Base-by-base conservation (phyloP, 2,888 invertebrate species). In the Allophyes oxyacanthae region DNA sequence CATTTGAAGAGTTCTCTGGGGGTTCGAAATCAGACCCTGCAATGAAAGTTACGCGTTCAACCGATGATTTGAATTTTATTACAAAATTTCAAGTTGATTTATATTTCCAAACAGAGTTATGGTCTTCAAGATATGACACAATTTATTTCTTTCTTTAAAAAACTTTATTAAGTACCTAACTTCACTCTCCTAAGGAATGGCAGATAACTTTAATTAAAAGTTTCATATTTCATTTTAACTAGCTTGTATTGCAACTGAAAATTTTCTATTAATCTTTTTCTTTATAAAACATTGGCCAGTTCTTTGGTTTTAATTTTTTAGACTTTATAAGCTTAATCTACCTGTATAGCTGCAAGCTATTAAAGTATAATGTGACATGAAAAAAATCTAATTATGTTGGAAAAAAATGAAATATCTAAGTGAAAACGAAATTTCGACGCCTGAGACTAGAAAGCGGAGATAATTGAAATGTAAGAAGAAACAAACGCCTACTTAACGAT, bases 401-500 rank as follows among this genome's bases (percentile, higher is more conserved):
- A 20, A 20, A 55, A 69, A 63, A 71, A 56, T 49, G 40, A 61
- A 57, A 72, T 57, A 53, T 55, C 37, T 52, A 7, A 55, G 52
- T 43, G 32, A 50, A 62, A 60, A 61, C 4, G 43, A 64, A 66
- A 63, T 76, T 64, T 60, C 63, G 50, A 57, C 61, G 52, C 62
- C 65, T 59, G 36, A 63, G 41, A 53, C 34, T 58, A 44, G 53
- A 15, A 54, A 52, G 54, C 46, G 28, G 41, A 62, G 75, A 75
- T 82, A 82, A 82, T 83, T 83, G 80, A 83, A 83, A 83, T 77
- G 74, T 78, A 72, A 75, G 72, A 72, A 71, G 75, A 74, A 74
- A 26, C 52, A 53, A 65, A 74, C 72, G 72, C 50, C 51, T 59
- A 44, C 55, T 41, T 32, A 49, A 32, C 2, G 3, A 9, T 36